Evolutionary conservation across 30 jellyfish, hydroid and myxozoan genomes (phyloP).

Genomic region (Clytia hemisphaerica): DNA sequence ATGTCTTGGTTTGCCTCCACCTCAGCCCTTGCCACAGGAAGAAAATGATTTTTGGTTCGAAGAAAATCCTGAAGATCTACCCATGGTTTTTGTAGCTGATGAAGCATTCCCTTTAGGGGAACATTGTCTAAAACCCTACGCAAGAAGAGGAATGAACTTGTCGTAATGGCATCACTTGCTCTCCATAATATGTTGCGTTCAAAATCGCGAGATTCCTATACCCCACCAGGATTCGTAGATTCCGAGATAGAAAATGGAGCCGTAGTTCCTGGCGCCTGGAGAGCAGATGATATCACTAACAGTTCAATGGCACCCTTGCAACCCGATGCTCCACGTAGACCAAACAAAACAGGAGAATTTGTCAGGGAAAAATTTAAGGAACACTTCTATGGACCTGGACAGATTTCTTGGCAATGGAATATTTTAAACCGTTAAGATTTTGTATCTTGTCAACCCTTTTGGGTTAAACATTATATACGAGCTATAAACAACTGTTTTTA

Average conservation of each 20-base stretch:
- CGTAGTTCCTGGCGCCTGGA: not conserved
- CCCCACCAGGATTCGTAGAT: not conserved
- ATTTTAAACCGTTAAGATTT: too few relatives aligned
- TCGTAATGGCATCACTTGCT: conserved; percentile 23
- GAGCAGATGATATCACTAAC: not conserved
- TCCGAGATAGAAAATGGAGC: not conserved
- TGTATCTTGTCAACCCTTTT: too few relatives aligned
- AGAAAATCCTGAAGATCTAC: conserved; percentile 11
- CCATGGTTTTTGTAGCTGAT: conserved; percentile 41
- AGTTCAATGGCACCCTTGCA: not conserved
- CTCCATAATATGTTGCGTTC: conserved; percentile 18
- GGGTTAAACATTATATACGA: too few relatives aligned
- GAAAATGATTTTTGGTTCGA: conserved; percentile 14
- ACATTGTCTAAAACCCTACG: conserved; percentile 38
- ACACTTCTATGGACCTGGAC: too few relatives aligned
- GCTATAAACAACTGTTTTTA: too few relatives aligned
- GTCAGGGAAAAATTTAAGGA: too few relatives aligned
- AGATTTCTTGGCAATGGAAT: too few relatives aligned
- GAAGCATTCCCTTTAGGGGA: conserved; percentile 36
- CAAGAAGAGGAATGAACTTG: conserved; percentile 27
- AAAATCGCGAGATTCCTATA: not conserved
- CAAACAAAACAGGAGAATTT: too few relatives aligned
- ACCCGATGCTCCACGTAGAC: not conserved
- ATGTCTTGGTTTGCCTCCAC: conserved; percentile 29
- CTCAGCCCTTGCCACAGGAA: conserved; percentile 29